Conservation (phyloP, 2,113 vertebrate species). For the Sinocyclocheilus rhinocerous region DNA sequence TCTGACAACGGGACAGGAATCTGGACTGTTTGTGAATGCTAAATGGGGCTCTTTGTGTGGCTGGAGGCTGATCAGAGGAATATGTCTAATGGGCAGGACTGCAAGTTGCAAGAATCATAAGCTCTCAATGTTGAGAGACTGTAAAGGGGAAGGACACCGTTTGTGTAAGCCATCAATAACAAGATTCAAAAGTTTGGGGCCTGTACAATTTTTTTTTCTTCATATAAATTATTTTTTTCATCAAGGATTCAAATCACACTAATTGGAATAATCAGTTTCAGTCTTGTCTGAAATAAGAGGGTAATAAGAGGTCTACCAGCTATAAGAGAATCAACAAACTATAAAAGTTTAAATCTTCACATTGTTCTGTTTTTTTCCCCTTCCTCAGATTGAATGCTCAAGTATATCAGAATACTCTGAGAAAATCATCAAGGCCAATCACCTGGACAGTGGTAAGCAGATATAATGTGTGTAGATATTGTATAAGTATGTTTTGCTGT, state of each 20-base stretch:
- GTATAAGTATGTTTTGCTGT: background rate
- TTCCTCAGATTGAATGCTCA: conserved; percentile 93
- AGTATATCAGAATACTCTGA: conserved; percentile 98
- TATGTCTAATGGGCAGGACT: background rate
- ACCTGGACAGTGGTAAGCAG: conserved; percentile 92
- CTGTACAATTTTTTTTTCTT: background rate
- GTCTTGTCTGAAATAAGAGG: background rate
- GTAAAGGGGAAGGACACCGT: background rate
- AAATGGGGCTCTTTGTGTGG: background rate
- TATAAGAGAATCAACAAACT: background rate
- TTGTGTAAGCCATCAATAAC: background rate
- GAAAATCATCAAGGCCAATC: conserved; percentile 98
- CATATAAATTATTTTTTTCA: background rate
- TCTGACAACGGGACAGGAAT: background rate
- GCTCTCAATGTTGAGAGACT: background rate
- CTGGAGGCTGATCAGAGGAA: background rate
- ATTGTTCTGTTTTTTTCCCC: conserved; percentile 34
- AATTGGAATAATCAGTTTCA: too few species aligned
- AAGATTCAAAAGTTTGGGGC: background rate
- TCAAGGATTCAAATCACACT: background rate
- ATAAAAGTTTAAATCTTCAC: background rate
- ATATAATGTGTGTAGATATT: background rate
- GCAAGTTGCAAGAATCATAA: background rate
- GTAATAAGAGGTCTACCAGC: background rate
- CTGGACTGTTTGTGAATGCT: conserved; percentile 6